Conservation (phyloP, 2,888 invertebrate genomes). For the Leptarthrus brevirostris region DNA sequence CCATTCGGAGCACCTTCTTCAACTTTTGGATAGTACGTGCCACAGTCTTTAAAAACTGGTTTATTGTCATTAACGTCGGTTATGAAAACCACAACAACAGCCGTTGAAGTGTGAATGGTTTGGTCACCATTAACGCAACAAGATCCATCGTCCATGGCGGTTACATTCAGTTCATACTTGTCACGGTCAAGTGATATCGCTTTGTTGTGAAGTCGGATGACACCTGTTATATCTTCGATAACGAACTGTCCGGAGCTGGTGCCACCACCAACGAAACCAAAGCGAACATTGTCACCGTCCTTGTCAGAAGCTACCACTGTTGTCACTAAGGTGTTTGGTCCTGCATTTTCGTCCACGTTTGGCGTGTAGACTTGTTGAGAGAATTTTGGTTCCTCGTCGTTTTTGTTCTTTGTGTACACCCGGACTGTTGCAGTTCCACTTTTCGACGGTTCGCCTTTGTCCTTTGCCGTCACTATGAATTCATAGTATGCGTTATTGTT, state of each 20-base stretch:
- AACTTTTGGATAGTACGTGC: slow-evolving; percentile 91
- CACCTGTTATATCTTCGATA: slow-evolving; percentile 94
- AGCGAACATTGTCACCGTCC: slow-evolving; percentile 95
- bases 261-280: slow-evolving; percentile 90
- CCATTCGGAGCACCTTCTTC: slow-evolving; percentile 95
- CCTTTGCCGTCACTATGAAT: slow-evolving; percentile 92
- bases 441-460: slow-evolving; percentile 92
- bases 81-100: slow-evolving; percentile 95
- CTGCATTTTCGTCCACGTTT: slow-evolving; percentile 95
- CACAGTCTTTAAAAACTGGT: slow-evolving; percentile 94
- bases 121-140: slow-evolving; percentile 92
- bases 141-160: slow-evolving; percentile 96
- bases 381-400: slow-evolving; percentile 97
- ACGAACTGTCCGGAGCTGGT: slow-evolving; percentile 93
- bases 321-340: slow-evolving; percentile 93
- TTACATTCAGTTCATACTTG: slow-evolving; percentile 96
- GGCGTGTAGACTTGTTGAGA: slow-evolving; percentile 97
- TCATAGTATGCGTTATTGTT: slow-evolving; percentile 97
- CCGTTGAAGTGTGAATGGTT: slow-evolving; percentile 91
- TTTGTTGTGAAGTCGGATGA: slow-evolving; percentile 88
- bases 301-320: slow-evolving; percentile 97
- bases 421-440: slow-evolving; percentile 94
- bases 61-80: slow-evolving; percentile 98
- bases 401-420: slow-evolving; percentile 97
- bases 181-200: slow-evolving; percentile 89